These are phyloP conservation scores for Anguilla obscura DNA, from an alignment of 2,797 vertebrate species.

Conservation along the genomic window DNA sequence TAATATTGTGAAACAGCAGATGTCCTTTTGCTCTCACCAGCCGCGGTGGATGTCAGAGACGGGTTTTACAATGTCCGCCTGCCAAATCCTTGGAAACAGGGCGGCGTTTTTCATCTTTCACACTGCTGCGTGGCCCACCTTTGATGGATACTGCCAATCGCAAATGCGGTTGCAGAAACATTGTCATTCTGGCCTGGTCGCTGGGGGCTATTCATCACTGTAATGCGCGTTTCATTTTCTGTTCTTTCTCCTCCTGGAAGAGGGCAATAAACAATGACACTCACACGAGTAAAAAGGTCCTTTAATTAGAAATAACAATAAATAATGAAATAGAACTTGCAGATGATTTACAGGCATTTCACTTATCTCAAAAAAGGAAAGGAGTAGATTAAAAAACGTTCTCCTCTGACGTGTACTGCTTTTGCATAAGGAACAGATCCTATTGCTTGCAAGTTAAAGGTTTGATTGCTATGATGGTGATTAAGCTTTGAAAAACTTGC, in stretches of 20 bases:
- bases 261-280: background rate
- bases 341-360: background rate
- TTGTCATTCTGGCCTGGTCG: background rate
- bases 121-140: background rate
- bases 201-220: slow-evolving; percentile 23
- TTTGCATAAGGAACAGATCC: background rate
- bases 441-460: background rate
- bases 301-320: background rate
- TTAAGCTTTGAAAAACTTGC: background rate
- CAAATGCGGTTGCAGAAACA: slow-evolving; percentile 23
- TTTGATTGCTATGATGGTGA: background rate
- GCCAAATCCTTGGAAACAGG: background rate
- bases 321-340: background rate
- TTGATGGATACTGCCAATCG: slow-evolving; percentile 19
- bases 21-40: slow-evolving; percentile 28
- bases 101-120: slow-evolving; percentile 7
- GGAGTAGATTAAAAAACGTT: background rate
- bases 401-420: background rate
- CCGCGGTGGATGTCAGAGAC: background rate
- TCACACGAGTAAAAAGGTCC: background rate
- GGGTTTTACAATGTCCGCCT: background rate
- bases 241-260: background rate
- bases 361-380: background rate
- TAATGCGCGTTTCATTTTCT: slow-evolving; percentile 19
- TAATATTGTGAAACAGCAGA: slow-evolving; percentile 41